These are phyloP conservation scores for Zapornia atra DNA, from an alignment of 2,113 vertebrate species.

Conservation along the genomic window DNA sequence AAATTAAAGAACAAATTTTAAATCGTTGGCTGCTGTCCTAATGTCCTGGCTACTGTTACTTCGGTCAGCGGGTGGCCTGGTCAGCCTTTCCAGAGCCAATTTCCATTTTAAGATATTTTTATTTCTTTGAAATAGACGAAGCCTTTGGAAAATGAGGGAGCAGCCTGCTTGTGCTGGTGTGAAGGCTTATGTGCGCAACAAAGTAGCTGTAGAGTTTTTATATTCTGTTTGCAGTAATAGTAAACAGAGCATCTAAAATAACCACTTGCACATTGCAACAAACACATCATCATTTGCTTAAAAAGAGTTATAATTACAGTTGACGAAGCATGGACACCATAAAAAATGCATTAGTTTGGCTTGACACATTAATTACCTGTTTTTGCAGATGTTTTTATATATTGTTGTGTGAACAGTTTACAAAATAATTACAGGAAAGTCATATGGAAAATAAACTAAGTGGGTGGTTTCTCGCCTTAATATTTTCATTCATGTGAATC, in stretches of 20 bases:
- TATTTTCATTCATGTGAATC: conserved; percentile 92
- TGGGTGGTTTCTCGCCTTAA: conserved; percentile 88
- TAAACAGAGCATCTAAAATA: conserved; percentile 88
- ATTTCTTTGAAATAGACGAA: conserved; percentile 60
- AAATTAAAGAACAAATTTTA: conserved; percentile 30
- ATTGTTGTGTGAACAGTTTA: conserved; percentile 95
- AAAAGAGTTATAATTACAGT: conserved; percentile 94
- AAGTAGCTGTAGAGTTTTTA: conserved; percentile 78
- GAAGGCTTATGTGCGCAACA: conserved; percentile 54
- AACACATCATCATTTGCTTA: conserved; percentile 92
- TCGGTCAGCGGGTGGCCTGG: conserved; percentile 58
- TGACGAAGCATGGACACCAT: conserved; percentile 89
- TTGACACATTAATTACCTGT: conserved; percentile 95
- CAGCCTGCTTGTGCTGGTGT: conserved; percentile 44
- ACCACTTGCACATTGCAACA: conserved; percentile 87
- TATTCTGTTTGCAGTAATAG: conserved; percentile 83
- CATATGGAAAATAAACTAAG: conserved; percentile 93
- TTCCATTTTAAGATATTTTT: conserved; percentile 65
- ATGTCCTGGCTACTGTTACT: conserved; percentile 31
- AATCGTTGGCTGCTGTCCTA: conserved; percentile 22
- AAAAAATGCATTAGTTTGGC: conserved; percentile 94
- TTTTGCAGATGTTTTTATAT: conserved; percentile 96
- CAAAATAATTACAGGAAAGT: conserved; percentile 93
- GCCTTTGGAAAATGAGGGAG: conserved; percentile 63
- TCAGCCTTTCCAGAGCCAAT: conserved; percentile 25